Evolutionary conservation across 1,140 invertebrate genomes (phyloP).

Genomic region (Bathynomus jamesi): DNA sequence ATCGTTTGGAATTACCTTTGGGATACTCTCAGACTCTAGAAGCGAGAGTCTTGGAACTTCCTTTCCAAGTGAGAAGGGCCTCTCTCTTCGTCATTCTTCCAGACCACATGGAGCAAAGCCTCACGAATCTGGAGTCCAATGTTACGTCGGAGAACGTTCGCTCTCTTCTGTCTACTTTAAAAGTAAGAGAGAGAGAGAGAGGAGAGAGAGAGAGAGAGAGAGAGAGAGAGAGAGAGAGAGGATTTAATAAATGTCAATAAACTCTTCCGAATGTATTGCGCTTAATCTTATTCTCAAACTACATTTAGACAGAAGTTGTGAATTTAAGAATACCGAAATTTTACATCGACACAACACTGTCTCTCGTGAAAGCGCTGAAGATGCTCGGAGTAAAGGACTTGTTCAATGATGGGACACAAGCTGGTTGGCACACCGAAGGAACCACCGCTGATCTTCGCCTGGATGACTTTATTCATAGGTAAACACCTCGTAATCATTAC

Average conservation of each 20-base stretch:
- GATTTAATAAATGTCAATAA: no score
- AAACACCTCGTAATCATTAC: not conserved
- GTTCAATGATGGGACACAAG: conserved; percentile 30
- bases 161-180: conserved; percentile 40
- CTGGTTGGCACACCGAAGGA: no score
- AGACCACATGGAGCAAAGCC: conserved; percentile 39
- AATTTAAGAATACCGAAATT: conserved; percentile 42
- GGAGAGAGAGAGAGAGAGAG: not conserved
- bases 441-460: not conserved
- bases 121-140: conserved; percentile 39
- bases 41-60: conserved; percentile 41
- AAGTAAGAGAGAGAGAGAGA: conserved; percentile 27
- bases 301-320: conserved; percentile 43
- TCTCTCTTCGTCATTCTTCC: conserved; percentile 43
- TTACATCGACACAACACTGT: conserved; percentile 22
- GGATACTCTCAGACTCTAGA: conserved; percentile 40
- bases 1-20: conserved; percentile 40
- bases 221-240: not conserved
- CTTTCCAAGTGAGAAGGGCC: conserved; percentile 38
- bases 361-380: conserved; percentile 29
- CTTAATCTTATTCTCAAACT: no score
- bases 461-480: conserved; percentile 13
- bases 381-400: conserved; percentile 39
- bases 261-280: no score
- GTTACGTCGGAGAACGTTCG: conserved; percentile 41